A percentile compares a stretch with the other conserved stretches of the same genome.
Evolutionary conservation across 2,113 vertebrate species (phyloP).

Genomic region (Ancistrus triradiatus): DNA sequence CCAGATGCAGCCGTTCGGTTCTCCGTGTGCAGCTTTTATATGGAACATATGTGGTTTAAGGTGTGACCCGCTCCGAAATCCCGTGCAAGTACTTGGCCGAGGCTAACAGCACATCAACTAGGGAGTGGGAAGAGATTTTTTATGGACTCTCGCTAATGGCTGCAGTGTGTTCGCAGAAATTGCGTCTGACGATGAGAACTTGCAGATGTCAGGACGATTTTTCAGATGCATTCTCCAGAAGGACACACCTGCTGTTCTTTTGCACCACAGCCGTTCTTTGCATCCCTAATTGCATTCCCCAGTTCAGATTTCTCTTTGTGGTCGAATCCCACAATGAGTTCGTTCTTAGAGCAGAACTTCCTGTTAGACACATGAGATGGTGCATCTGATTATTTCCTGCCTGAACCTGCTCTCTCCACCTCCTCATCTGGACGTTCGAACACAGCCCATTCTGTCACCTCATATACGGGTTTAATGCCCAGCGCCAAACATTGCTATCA

Average conservation of each 20-base stretch:
- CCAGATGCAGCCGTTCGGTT: conserved; percentile 50
- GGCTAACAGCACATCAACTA: not conserved
- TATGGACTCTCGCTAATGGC: not conserved
- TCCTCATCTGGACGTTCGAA: not conserved
- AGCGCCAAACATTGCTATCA: too few relatives aligned
- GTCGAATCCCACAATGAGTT: not conserved
- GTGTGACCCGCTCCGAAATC: conserved; percentile 40
- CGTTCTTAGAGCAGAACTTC: not conserved
- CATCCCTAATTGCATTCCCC: too few relatives aligned
- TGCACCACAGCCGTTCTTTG: too few relatives aligned
- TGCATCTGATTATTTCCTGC: not conserved
- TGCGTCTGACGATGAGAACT: not conserved
- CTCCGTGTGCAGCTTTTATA: conserved; percentile 44
- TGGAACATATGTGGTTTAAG: conserved; percentile 55
- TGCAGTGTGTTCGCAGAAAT: not conserved
- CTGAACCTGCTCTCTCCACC: not conserved
- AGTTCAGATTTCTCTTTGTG: not conserved
- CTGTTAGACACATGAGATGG: conserved; percentile 4
- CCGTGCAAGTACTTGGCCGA: not conserved
- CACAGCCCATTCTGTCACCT: not conserved
- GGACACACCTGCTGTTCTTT: too few relatives aligned
- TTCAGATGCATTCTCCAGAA: too few relatives aligned
- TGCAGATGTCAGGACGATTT: not conserved
- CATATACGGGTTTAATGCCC: not conserved
- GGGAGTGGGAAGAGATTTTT: not conserved